phyloP scores from a whole-genome alignment of 2,113 vertebrate genomes.

The Ginglymostoma cirratum region DNA sequence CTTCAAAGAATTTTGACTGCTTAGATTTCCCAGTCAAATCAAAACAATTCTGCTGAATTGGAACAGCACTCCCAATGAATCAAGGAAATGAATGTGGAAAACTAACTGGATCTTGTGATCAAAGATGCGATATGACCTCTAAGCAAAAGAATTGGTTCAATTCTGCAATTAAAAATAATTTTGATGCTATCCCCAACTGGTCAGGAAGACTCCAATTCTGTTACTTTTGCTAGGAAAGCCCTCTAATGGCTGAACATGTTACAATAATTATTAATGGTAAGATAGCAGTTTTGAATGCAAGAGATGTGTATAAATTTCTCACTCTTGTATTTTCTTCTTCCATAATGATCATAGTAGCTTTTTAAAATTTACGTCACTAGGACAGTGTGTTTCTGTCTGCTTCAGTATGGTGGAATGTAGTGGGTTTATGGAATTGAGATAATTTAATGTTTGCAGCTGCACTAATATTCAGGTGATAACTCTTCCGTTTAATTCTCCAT shows the following conservation, averaged over 20 bases:
- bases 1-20: background rate
- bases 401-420: background rate
- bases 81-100: background rate
- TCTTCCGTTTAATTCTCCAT: conserved; percentile 3
- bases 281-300: background rate
- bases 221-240: background rate
- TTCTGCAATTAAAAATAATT: background rate
- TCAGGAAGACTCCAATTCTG: too few relatives aligned
- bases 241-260: conserved; percentile 21
- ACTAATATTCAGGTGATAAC: background rate
- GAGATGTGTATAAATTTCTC: conserved; percentile 4
- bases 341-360: background rate
- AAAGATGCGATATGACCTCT: background rate
- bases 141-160: background rate
- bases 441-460: background rate
- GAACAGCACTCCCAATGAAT: background rate
- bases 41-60: background rate
- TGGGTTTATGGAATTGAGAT: background rate
- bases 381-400: background rate
- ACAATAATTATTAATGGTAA: background rate
- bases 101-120: background rate
- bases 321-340: background rate
- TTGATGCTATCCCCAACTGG: background rate
- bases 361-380: background rate
- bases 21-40: background rate